Percentiles rank a stretch among this genome's conserved stretches.
Evolutionary conservation across 2,113 vertebrate genomes (phyloP).

Genomic region (Peromyscus leucopus): DNA sequence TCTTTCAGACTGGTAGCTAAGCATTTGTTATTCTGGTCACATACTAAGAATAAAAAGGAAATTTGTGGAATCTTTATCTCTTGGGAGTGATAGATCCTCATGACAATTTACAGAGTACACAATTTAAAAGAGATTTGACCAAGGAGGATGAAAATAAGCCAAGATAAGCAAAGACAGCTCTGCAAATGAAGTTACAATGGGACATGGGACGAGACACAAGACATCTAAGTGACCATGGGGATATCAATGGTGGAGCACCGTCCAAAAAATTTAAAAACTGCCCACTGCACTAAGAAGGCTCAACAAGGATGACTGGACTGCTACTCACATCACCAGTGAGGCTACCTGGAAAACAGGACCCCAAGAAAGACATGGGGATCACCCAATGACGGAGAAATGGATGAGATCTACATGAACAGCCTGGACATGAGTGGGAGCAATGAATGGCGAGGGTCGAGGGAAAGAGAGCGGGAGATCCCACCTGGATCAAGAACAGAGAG

Average conservation of each 20-base stretch:
- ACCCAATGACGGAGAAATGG: too few species aligned
- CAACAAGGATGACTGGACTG: too few species aligned
- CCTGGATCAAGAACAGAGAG: too few species aligned
- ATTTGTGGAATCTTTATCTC: not conserved
- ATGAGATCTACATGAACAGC: too few species aligned
- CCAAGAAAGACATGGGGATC: too few species aligned
- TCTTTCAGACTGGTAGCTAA: not conserved
- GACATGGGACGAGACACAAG: not conserved
- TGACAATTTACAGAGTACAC: not conserved
- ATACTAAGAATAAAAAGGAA: not conserved
- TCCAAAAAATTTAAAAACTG: not conserved
- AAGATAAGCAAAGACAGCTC: not conserved
- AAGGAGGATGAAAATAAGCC: not conserved
- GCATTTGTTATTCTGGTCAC: not conserved
- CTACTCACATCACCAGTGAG: too few species aligned
- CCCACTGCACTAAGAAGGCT: too few species aligned
- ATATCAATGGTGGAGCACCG: not conserved
- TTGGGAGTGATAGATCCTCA: not conserved
- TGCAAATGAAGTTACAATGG: not conserved
- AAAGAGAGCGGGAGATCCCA: too few species aligned
- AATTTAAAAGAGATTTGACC: not conserved
- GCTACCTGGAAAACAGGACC: too few species aligned
- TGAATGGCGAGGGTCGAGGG: too few species aligned
- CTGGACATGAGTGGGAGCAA: too few species aligned
- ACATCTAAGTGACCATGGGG: not conserved